Base-by-base conservation (phyloP, 2,888 invertebrate species). In the Drosophila crucigera region DNA sequence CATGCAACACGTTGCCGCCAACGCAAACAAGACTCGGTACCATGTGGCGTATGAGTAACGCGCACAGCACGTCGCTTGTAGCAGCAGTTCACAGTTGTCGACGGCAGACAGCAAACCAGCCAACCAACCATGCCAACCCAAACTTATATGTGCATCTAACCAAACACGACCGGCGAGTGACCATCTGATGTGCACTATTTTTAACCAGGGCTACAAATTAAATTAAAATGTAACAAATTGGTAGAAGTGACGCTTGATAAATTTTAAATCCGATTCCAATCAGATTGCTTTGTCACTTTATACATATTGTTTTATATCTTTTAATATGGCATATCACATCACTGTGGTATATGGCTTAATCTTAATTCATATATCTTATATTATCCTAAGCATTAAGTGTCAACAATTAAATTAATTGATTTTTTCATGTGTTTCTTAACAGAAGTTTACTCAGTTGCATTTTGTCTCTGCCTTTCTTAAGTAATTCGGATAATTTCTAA, bases 1-100 rank as follows among this genome's bases (percentile, higher is more conserved):
- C 91, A 91, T 87, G 78, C 87, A 87, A 87, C 87, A 87, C 91
- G 91, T 87, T 89, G 87, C 81, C 68, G 76, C 35, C 55, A 68
- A 70, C 62, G 68, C 78, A 82, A 73, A 78, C 82, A 70, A 54
- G 68, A 41, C 30, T 11, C 39, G 49, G 35, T 28, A 54, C 52
- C 53, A 58, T 35, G 73, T 55, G 76, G 85, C 87, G 74, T 73
- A 90, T 90, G 87, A 76, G 84, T 68, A 74, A 86, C 85, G 67
- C 74, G 82, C 49, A 52, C 73, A 70, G 74, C 79, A 73, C 70
- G 73, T 71, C 82, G 83, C 70, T 76, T 73, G 79, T 55, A 54
- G 53, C 76, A 70, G 64, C 72, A 68, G 50, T 71, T 67, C 60
- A 71, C 60, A 59, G 73, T n/a, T 77, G 75, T 55, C 43, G 58